Conservation (phyloP, 2,888 invertebrate genomes). For the Cantharis nigra region DNA sequence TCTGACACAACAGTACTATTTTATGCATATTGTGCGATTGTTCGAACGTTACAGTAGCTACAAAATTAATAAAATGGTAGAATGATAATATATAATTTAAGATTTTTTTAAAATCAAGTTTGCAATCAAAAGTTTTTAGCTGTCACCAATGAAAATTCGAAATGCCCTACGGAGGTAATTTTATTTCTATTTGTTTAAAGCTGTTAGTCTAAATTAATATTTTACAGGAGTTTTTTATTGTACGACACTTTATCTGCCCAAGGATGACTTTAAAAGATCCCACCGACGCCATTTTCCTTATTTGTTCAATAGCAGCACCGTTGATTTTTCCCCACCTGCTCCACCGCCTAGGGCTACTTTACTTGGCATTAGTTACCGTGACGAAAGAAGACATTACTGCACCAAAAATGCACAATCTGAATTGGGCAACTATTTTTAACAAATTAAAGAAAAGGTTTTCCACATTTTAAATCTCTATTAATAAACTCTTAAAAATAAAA, state of each 20-base stretch:
- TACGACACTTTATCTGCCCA: constrained; percentile 15
- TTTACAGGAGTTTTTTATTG: constrained; percentile 11
- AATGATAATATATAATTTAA: too few relatives aligned
- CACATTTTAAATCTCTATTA: neutral
- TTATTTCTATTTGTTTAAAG: neutral
- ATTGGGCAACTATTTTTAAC: constrained; percentile 27
- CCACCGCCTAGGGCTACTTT: constrained; percentile 11
- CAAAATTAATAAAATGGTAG: too few relatives aligned
- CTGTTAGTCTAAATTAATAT: neutral
- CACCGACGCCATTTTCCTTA: constrained; percentile 23
- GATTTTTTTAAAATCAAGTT: neutral
- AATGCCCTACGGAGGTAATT: constrained; percentile 11
- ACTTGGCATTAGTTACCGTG: neutral
- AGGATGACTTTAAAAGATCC: constrained; percentile 13
- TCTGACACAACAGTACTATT: too few relatives aligned
- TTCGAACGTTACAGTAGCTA: too few relatives aligned
- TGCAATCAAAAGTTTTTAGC: neutral
- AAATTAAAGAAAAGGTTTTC: neutral
- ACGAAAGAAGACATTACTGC: constrained; percentile 26
- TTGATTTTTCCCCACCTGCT: constrained; percentile 14
- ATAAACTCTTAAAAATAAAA: neutral
- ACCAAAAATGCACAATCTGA: constrained; percentile 11
- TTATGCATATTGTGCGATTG: too few relatives aligned
- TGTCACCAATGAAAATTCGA: neutral
- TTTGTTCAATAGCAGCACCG: constrained; percentile 20